Percentiles rank a stretch among this genome's conserved stretches.
Conservation (phyloP, 2,888 invertebrate species). For the Drosophila mimica region DNA sequence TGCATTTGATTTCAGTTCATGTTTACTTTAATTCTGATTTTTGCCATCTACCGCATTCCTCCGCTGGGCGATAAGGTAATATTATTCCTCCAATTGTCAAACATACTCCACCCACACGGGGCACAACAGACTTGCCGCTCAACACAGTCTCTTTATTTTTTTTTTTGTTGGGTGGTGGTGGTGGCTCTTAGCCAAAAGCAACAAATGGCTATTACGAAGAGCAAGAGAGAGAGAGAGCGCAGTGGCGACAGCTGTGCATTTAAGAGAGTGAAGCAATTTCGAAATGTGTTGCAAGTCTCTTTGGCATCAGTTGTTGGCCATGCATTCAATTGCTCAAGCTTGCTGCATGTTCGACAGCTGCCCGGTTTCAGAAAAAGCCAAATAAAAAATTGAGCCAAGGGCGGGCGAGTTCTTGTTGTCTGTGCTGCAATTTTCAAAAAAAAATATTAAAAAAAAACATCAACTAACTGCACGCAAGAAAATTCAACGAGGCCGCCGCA, state of each 20-base stretch:
- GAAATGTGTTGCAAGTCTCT: slow-evolving; percentile 43
- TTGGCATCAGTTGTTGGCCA: slow-evolving; percentile 26
- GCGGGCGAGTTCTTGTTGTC: slow-evolving; percentile 66
- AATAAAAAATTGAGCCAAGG: slow-evolving; percentile 70
- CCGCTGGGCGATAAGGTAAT: slow-evolving; percentile 42
- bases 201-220: slow-evolving; percentile 61
- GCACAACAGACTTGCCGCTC: slow-evolving; percentile 3
- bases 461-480: slow-evolving; percentile 44
- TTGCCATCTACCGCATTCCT: slow-evolving; percentile 2
- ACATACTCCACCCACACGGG: slow-evolving; percentile 23
- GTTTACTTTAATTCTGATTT: slow-evolving; percentile 26
- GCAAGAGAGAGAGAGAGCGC: slow-evolving; percentile 5
- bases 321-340: slow-evolving; percentile 54
- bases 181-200: slow-evolving; percentile 53
- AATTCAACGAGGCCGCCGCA: slow-evolving; percentile 44
- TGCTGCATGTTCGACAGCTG: slow-evolving; percentile 59
- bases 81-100: slow-evolving; percentile 51
- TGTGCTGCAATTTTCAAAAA: slow-evolving; percentile 55
- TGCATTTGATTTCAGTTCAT: not conserved
- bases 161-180: slow-evolving; percentile 12
- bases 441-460: slow-evolving; percentile 6
- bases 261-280: slow-evolving; percentile 41
- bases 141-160: slow-evolving; percentile 5
- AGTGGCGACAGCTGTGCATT: slow-evolving; percentile 10
- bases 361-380: slow-evolving; percentile 31